Evolutionary conservation across 2,113 vertebrate genomes (phyloP).

Genomic region (Bothrops jararaca): DNA sequence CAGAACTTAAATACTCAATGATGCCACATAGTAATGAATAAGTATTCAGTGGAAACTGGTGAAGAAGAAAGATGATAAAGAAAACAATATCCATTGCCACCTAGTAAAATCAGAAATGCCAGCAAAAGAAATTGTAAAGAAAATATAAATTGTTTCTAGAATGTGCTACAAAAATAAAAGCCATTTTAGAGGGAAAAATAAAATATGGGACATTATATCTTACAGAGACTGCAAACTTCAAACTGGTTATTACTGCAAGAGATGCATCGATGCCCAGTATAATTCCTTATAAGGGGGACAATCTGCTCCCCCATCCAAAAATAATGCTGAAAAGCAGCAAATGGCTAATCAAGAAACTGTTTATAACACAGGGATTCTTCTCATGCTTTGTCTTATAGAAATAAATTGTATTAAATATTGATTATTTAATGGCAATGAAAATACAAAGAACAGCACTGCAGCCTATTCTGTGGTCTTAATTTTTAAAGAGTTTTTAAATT

Average conservation of each 20-base stretch:
- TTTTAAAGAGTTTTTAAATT: constrained; percentile 71
- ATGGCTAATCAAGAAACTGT: constrained; percentile 40
- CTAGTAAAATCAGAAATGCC: neutral
- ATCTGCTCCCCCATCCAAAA: neutral
- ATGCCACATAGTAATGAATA: neutral
- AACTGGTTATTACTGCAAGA: neutral
- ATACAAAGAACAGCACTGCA: constrained; percentile 50
- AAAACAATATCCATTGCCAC: neutral
- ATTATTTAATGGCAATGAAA: constrained; percentile 73
- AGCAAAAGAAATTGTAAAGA: neutral
- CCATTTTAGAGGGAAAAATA: neutral
- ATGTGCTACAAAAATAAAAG: neutral
- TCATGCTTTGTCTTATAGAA: constrained; percentile 48
- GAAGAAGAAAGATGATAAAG: neutral
- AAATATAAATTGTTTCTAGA: neutral
- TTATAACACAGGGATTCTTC: constrained; percentile 15
- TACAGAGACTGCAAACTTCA: neutral
- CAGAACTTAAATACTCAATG: neutral
- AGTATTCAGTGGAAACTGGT: neutral
- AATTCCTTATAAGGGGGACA: constrained; percentile 35
- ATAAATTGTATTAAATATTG: constrained; percentile 67
- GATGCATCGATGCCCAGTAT: constrained; percentile 18
- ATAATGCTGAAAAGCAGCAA: constrained; percentile 25
- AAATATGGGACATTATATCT: neutral
- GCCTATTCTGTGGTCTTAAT: constrained; percentile 66